Base-by-base conservation (phyloP, 2,797 vertebrate species). In the Amblyopsis hoosieri region DNA sequence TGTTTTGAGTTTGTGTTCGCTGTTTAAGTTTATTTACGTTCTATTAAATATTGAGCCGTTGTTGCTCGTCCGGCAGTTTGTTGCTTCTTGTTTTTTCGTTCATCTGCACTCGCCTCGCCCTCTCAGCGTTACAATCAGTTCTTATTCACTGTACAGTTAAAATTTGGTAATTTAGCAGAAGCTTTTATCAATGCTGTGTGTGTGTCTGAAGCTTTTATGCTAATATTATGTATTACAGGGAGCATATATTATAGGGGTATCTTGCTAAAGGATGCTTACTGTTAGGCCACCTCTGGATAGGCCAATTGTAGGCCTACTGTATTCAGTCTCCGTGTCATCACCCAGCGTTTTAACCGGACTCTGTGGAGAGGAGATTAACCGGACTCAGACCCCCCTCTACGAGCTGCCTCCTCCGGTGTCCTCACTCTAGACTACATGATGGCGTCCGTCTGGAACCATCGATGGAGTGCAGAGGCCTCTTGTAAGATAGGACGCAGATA, bases 391-490 rank as follows among this genome's bases (percentile, higher is more conserved):
- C 64, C 67, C 70, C 31, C 10, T 66, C 71, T 66, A 57, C 8
- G 61, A 72, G 68, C 69, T 69, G 74, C 77, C 74, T 70, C 68
- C 72, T 85, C 76, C 61, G 72, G 72, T 70, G 69, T 84, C 77
- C 64, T 71, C 58, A 1, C 63, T 52, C 47, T 53, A 65, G 74
- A 67, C 78, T 82, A 85, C 71, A 82, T 73, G 67, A 71, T 74
- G 74, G 64, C 85, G 81, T 79, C 78, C 78, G 84, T 82, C 80
- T 87, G 83, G 80, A 78, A 84, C 75, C 29, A 29, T 67, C 69
- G 60, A 14, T 61, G 54, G 71, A 54, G 58, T 64, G 65, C 50
- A 23, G 65, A 54, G 69, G 75, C 70, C 78, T 79, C 62, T 29
- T 55, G 67, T 74, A 59, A 68, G 79, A 84, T 83, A 80, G 75